Conservation (phyloP, 2,888 invertebrate species). For the Parelbella ahira region DNA sequence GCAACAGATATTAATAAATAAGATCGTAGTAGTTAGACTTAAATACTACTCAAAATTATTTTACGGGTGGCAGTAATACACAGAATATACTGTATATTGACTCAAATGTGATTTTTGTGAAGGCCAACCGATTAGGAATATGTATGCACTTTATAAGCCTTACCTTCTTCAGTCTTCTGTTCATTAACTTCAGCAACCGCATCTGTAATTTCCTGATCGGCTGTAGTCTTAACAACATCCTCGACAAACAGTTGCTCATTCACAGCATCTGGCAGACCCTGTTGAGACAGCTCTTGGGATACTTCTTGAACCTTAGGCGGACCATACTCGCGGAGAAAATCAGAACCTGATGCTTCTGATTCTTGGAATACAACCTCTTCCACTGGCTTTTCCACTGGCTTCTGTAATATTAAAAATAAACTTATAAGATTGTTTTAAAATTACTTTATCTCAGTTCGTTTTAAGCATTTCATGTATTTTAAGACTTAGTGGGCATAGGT, state of each 20-base stretch:
- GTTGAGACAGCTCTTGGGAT: slow-evolving; percentile 44
- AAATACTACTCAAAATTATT: no score
- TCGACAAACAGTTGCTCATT: slow-evolving; percentile 50
- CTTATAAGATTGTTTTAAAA: no score
- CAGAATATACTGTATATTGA: no score
- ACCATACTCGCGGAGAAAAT: slow-evolving; percentile 71
- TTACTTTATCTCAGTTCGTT: no score
- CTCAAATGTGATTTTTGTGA: no score
- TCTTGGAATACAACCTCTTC: slow-evolving; percentile 59
- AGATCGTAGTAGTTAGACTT: no score
- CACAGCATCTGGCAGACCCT: slow-evolving; percentile 53
- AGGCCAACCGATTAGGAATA: no score
- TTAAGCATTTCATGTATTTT: no score
- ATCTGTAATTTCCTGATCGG: slow-evolving; percentile 15
- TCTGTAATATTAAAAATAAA: slow-evolving; percentile 41
- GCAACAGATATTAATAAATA: no score
- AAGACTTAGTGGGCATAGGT: no score
- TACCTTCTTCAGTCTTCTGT: slow-evolving; percentile 31
- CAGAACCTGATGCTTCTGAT: slow-evolving; percentile 68
- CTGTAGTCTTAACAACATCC: slow-evolving; percentile 23
- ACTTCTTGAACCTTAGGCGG: slow-evolving; percentile 60
- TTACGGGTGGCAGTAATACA: no score
- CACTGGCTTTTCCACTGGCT: slow-evolving; percentile 59
- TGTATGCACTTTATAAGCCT: no score
- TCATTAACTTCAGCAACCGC: slow-evolving; percentile 15